These are phyloP conservation scores for Rhamphomyia laevipes DNA, from an alignment of 2,888 invertebrate genomes.

Conservation along the genomic window DNA sequence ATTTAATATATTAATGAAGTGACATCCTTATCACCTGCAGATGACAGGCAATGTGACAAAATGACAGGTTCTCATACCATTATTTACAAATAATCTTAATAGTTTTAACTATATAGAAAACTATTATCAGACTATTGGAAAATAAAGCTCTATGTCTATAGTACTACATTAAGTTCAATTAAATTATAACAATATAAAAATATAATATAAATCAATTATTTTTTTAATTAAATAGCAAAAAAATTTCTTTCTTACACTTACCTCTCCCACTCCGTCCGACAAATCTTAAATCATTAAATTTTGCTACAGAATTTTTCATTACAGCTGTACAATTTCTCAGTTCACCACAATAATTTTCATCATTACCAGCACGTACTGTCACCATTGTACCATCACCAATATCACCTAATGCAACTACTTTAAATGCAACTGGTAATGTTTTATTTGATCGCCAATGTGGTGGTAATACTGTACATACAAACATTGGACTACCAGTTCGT, in stretches of 20 bases:
- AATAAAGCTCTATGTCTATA: no score
- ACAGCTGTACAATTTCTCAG: slow-evolving; percentile 87
- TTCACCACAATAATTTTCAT: slow-evolving; percentile 96
- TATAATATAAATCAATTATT: slow-evolving; percentile 10
- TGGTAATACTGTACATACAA: slow-evolving; percentile 90
- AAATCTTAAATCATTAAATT: slow-evolving; percentile 97
- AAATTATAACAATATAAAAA: no score
- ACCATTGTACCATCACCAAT: slow-evolving; percentile 94
- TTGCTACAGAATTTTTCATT: slow-evolving; percentile 97
- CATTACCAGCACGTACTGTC: slow-evolving; percentile 92
- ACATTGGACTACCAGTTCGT: slow-evolving; percentile 84
- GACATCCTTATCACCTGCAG: background rate
- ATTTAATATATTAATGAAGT: no score
- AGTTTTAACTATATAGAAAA: background rate
- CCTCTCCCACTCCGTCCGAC: slow-evolving; percentile 98
- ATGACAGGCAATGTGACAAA: background rate
- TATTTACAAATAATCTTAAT: background rate
- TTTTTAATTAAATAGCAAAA: background rate
- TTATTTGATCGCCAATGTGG: slow-evolving; percentile 98
- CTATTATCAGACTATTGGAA: no score
- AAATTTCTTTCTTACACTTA: slow-evolving; percentile 42
- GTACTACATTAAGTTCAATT: no score
- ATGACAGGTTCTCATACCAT: background rate
- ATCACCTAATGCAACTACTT: slow-evolving; percentile 88
- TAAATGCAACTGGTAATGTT: slow-evolving; percentile 93